Evolutionary conservation across 2,888 invertebrate genomes (phyloP), one percentile per base, ranked within the genome.

Genomic region (Idaea straminata): DNA sequence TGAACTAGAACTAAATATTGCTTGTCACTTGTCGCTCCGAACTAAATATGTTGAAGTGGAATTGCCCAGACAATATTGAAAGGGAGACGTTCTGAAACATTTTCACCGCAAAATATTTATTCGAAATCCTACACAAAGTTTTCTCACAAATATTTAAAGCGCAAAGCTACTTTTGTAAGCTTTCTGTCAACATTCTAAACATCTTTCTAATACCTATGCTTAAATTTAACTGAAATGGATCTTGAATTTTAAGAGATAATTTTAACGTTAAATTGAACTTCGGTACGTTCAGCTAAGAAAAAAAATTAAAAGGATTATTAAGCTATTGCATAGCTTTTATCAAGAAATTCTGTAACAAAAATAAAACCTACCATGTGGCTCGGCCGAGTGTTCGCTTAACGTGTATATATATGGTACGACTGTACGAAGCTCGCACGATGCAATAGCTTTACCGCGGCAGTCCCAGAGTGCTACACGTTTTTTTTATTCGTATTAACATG

Each of bases 141-240:
- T 47, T 47, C 47, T 47, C 47, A 47, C 47, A 47, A 47, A 47
- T 47, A 47, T 47, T 47, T 47, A 47, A 47, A 47, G 36, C 36
- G 36, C 5, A 36, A 36, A 36, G 47, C 47, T 7, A 47, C 47
- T 47, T 47, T 47, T 47, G 47, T 47, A 47, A 47, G 47, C 47
- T 47, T 47, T 47, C 47, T 47, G 47, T 47, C 47, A 47, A 47
- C 47, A 47, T 47, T 47, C 47, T 47, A 47, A 47, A 47, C 47
- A 47, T 47, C 47, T 47, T 47, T 47, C 47, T 47, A 47, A 47
- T 47, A 47, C 47, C 47, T 47, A 47, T 47, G 47, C 47, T 47
- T 47, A 47, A 47, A 47, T 38, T 38, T 38, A 10, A 47, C 47
- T 47, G 47, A 13, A 13, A 47, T 47, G 47, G 47, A 47, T 6